These are phyloP conservation scores for Bufo bufo DNA, from an alignment of 2,113 vertebrate species.

Conservation along the genomic window DNA sequence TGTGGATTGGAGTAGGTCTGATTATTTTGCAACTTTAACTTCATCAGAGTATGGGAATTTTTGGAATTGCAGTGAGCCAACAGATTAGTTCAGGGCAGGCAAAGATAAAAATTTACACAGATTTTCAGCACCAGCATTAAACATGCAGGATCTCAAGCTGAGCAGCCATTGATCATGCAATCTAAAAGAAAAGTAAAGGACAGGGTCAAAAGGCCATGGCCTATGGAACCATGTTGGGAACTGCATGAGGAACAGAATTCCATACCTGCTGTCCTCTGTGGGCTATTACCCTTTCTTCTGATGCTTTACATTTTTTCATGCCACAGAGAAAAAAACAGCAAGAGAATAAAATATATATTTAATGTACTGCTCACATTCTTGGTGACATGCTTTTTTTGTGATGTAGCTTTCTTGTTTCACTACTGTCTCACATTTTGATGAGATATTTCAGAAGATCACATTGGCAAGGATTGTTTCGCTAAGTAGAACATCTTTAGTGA, in stretches of 20 bases:
- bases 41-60: background rate
- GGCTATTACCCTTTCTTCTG: background rate
- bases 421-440: background rate
- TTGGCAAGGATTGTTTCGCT: too few relatives aligned
- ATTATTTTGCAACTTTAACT: background rate
- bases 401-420: too few relatives aligned
- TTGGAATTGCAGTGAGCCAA: background rate
- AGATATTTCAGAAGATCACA: background rate
- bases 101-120: constrained; percentile 15
- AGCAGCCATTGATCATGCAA: background rate
- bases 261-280: background rate
- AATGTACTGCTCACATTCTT: too few relatives aligned
- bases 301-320: background rate
- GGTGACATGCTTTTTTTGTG: too few relatives aligned
- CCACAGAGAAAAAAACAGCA: background rate
- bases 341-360: too few relatives aligned
- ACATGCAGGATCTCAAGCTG: background rate
- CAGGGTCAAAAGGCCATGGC: background rate
- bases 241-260: background rate
- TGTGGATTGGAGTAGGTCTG: too few relatives aligned
- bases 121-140: background rate
- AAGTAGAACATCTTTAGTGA: too few relatives aligned
- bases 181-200: background rate
- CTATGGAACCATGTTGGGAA: background rate
- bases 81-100: constrained; percentile 3